These are phyloP conservation scores for Chloropsis cyanopogon DNA, from an alignment of 2,113 vertebrate genomes.

Conservation along the genomic window DNA sequence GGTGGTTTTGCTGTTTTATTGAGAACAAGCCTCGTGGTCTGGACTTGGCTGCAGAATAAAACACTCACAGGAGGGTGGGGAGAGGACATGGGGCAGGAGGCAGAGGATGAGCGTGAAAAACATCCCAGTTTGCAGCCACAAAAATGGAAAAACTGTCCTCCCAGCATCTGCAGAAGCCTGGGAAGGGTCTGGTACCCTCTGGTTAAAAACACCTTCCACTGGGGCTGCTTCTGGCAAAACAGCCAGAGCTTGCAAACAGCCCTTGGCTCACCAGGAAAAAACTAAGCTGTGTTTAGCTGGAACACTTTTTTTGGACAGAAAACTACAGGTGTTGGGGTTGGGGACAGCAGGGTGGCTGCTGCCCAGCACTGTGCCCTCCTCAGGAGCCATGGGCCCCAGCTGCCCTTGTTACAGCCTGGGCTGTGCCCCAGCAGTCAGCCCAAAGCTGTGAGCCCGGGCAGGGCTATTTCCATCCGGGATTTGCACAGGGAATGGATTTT, in stretches of 20 bases:
- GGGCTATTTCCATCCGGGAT: background rate
- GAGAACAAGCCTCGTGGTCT: background rate
- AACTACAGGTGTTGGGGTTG: background rate
- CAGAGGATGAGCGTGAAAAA: background rate
- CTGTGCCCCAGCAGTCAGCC: background rate
- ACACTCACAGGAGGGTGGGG: background rate
- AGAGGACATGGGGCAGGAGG: background rate
- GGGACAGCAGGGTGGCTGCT: background rate
- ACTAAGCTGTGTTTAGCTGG: background rate
- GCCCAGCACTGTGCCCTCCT: background rate
- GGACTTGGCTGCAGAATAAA: background rate
- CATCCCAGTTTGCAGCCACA: background rate
- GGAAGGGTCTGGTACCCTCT: background rate
- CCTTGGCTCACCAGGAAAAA: background rate
- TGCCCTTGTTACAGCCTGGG: background rate
- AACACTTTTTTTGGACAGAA: background rate
- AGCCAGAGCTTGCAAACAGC: background rate
- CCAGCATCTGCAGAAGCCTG: background rate
- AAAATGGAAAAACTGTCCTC: background rate
- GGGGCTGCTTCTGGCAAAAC: background rate
- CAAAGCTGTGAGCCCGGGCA: fast-evolving
- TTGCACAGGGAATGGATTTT: background rate
- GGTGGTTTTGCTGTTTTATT: background rate
- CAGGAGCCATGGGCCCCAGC: background rate
- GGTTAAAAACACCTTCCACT: background rate